Evolutionary conservation across 2,113 vertebrate genomes (phyloP), one percentile per base, ranked within the genome.

Genomic region (Pelobates fuscus): DNA sequence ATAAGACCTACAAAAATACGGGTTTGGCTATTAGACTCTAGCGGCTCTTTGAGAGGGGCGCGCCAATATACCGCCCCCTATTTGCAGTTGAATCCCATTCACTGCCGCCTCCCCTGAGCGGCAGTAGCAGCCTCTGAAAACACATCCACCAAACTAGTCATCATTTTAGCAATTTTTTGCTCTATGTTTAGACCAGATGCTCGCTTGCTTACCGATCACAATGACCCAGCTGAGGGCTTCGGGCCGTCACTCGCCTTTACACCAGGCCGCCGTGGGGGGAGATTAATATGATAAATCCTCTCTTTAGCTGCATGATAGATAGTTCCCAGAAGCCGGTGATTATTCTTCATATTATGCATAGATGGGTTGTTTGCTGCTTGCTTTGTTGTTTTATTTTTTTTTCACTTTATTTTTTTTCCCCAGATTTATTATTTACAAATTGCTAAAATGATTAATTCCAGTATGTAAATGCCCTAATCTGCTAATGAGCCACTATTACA

Each of bases 361-460:
- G 29, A 37, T 14, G 30, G 29, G 8, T 32, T n/a, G 15, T 23
- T 41, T 63, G 29, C 21, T 11, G 18, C 30, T 30, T 4, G 27
- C 18, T 5, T 57, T 57, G n/a, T n/a, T n/a, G n/a, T 57, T 23
- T 8, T 37, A n/a, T 63, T 15, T 49, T 49, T 63, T 24, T 11
- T 26, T 17, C 27, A n/a, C 58, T 18, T 60, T 72, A 30, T 54
- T 29, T 54, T 73, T n/a, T n/a, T n/a, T n/a, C n/a, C n/a, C n/a
- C n/a, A n/a, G 27, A 73, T 64, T 72, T 55, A 65, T 57, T 64
- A 55, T 65, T 73, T 64, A 65, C 71, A 73, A 65, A 65, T 73
- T 55, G 43, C 70, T 37, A 17, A 29, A 63, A 64, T 73, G 60
- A 73, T 73, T 73, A 63, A 73, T 64, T 64, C 60, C 29, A 12